Base-by-base conservation (phyloP, 2,888 invertebrate genomes). In the Protonemura montana region DNA sequence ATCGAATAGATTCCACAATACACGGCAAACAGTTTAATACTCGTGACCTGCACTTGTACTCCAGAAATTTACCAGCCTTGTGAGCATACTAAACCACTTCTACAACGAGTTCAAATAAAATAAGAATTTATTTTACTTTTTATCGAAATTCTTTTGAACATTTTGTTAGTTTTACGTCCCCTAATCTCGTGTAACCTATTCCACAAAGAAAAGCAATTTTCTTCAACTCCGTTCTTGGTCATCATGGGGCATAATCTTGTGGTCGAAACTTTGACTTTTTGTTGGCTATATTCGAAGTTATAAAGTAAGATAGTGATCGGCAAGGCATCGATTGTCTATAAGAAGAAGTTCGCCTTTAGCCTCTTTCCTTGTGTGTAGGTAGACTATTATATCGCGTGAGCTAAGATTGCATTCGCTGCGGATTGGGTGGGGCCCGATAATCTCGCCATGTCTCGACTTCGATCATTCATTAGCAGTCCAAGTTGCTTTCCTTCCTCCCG, bases 361-460 rank as follows among this genome's bases (percentile, higher is more conserved):
- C 3, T 10, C 59, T 13, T 2, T 21, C 21, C 6, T 59, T 7
- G 59, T 59, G 59, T 59, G 59, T 10, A 59, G 59, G 59, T 59
- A 59, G 59, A 13, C 59, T 59, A 59, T 59, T 59, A 59, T 59
- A 59, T 82, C 82, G 82, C 82, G 82, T 82, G 82, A 13, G 26
- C 26, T n/a, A 29, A 35, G 29, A 82, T 82, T 82, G 82, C 28
- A 78, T 78, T 76, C 16, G 80, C 80, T n/a, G n/a, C 35, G 3
- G 35, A 10, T 80, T 82, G 82, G 82, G 82, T 82, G 82, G 82
- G 82, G 82, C 35, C 82, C 25, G 82, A 29, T 82, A 82, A 82
- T 82, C 82, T 82, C 82, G 82, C 35, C 82, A 29, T 30, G 82
- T 82, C 82, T 30, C 78, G 78, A 28, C 27, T 78, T 78, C 78